These are phyloP conservation scores for Leptosomus discolor DNA, from an alignment of 2,113 vertebrate genomes.

Conservation along the genomic window DNA sequence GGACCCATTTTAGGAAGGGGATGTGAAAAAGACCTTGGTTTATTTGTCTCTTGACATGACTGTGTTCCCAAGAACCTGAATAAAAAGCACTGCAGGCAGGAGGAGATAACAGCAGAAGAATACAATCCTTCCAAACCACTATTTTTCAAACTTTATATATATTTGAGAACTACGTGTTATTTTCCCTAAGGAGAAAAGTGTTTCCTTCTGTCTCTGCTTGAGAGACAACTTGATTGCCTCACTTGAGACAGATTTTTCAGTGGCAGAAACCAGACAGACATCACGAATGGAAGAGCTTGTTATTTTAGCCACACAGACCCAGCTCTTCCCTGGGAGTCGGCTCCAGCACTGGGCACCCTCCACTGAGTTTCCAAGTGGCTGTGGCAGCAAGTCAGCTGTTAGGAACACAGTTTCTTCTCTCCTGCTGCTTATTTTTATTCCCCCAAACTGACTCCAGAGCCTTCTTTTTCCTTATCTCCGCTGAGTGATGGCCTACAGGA, in stretches of 20 bases:
- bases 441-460: neutral
- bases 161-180: neutral
- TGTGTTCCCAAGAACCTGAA: neutral
- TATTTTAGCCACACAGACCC: neutral
- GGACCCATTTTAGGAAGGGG: neutral
- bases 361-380: neutral
- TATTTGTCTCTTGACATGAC: neutral
- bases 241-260: conserved; percentile 49
- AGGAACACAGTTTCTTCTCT: neutral
- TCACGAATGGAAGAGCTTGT: neutral
- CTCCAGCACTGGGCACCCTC: neutral
- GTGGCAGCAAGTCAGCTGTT: neutral
- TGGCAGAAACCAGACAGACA: neutral
- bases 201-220: conserved; percentile 18
- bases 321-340: neutral
- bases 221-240: conserved; percentile 58
- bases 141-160: conserved; percentile 41
- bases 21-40: neutral
- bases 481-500: neutral
- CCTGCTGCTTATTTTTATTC: neutral
- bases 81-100: neutral
- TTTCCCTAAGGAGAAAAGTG: conserved; percentile 43
- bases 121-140: neutral
- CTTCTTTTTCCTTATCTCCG: neutral
- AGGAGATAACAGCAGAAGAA: neutral